phyloP scores from a whole-genome alignment of 2,888 invertebrate genomes.

The Hyposoter dolosus region DNA sequence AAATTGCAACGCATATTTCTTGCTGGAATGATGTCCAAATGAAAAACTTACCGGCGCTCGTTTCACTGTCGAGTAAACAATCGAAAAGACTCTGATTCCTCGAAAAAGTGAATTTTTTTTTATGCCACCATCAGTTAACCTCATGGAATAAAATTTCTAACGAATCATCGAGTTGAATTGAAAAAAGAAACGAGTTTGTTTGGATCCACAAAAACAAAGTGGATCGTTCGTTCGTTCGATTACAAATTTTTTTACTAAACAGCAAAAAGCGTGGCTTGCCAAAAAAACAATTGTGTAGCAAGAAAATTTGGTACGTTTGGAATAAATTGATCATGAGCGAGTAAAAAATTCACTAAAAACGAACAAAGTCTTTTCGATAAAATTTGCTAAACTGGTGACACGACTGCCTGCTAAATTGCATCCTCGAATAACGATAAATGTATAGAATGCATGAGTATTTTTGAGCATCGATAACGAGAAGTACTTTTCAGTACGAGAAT shows the following conservation, averaged over 20 bases:
- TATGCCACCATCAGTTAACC: background rate
- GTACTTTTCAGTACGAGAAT: background rate
- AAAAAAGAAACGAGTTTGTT: no score
- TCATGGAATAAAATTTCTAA: background rate
- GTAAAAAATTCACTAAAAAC: background rate
- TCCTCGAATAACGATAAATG: constrained; percentile 8
- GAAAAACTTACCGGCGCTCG: background rate
- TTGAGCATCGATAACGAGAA: background rate
- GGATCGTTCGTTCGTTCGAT: background rate
- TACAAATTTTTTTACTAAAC: background rate
- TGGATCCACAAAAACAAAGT: no score
- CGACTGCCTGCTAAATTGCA: background rate
- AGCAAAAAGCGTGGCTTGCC: background rate
- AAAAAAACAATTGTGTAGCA: background rate
- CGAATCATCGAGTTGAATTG: background rate
- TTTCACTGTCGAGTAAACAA: background rate
- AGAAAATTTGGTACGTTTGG: background rate
- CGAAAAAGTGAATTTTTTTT: background rate
- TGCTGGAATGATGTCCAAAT: background rate
- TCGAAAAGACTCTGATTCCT: background rate
- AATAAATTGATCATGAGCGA: background rate
- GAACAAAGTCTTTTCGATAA: background rate
- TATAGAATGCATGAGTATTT: background rate
- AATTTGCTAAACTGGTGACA: background rate
- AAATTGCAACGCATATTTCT: background rate